Percentiles rank a stretch among this genome's conserved stretches.
phyloP scores from a whole-genome alignment of 2,113 vertebrate genomes.

The Cyprinodon brontotheroides region DNA sequence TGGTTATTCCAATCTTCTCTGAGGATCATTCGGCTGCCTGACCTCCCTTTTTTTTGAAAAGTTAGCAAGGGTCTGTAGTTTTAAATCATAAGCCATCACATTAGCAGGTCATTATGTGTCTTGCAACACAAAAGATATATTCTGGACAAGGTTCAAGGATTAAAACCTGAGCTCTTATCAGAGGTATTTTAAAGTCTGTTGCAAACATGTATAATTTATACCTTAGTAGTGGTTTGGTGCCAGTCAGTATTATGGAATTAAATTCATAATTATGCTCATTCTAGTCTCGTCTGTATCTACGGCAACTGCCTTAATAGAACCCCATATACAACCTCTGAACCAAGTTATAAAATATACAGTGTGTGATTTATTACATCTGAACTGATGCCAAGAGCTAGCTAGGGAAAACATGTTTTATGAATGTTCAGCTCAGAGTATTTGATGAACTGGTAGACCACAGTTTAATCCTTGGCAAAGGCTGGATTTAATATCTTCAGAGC shows the following conservation, averaged over 20 bases:
- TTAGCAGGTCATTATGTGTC: neutral
- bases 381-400: constrained; percentile 71
- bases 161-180: neutral
- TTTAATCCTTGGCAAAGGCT: constrained; percentile 71
- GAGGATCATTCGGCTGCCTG: neutral
- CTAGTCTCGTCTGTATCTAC: constrained; percentile 55
- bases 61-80: neutral
- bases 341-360: constrained; percentile 80
- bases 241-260: constrained; percentile 40
- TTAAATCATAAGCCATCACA: neutral
- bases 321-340: constrained; percentile 62
- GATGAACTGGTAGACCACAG: constrained; percentile 77
- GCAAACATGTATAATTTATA: constrained; percentile 4
- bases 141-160: neutral
- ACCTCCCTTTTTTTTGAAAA: neutral
- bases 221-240: neutral
- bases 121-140: neutral
- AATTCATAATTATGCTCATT: constrained; percentile 41
- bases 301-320: constrained; percentile 52
- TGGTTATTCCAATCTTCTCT: neutral
- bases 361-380: constrained; percentile 77
- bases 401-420: constrained; percentile 80
- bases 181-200: constrained; percentile 9
- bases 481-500: constrained; percentile 65
- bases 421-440: constrained; percentile 72